Base-by-base conservation (phyloP, 2,797 vertebrate species). In the Iguana delicatissima region DNA sequence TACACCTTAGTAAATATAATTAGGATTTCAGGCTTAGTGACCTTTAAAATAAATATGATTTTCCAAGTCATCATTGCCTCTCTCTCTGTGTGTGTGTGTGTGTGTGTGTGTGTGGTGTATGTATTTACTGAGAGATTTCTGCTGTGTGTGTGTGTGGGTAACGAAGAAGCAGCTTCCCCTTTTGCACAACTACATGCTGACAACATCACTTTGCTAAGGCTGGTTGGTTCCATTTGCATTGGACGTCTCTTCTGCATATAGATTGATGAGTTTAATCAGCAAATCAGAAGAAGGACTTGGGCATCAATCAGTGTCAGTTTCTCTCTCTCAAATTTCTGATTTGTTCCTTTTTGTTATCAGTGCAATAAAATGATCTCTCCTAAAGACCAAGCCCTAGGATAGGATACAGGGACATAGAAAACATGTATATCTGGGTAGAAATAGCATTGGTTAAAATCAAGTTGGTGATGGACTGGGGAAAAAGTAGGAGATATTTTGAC, bases 201-300 rank as follows among this genome's bases (percentile, higher is more conserved):
- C 98, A 99, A 97, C 98, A 98, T 97, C 97, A 96, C 98, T 98
- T 98, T 86, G 98, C 98, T 98, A 98, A 98, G 98, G 98, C 98
- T 98, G 98, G 98, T 98, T 98, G 98, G 98, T 97, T 98, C 98
- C 97, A 98, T 99, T 99, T 99, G 97, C 98, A 98, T 98, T 90
- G 97, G 98, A 99, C 98, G 98, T 97, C 98, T 98, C 97, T 97
- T 99, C 98, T 99, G 98, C 98, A 99, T 99, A 98, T 98, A 98
- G 99, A 99, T 99, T 99, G 99, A 99, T 99, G 99, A 98, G 98
- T 98, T 99, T 99, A 99, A 99, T 99, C 99, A 99, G 98, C 97
- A 86, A 99, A 99, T 99, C 99, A 99, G 98, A 98, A 98, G 97
- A 97, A 98, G 97, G 97, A 97, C 98, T 98, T 97, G 97, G 96